Evolutionary conservation across 1,140 invertebrate species (phyloP).

Genomic region (Drosophila chauvacae): DNA sequence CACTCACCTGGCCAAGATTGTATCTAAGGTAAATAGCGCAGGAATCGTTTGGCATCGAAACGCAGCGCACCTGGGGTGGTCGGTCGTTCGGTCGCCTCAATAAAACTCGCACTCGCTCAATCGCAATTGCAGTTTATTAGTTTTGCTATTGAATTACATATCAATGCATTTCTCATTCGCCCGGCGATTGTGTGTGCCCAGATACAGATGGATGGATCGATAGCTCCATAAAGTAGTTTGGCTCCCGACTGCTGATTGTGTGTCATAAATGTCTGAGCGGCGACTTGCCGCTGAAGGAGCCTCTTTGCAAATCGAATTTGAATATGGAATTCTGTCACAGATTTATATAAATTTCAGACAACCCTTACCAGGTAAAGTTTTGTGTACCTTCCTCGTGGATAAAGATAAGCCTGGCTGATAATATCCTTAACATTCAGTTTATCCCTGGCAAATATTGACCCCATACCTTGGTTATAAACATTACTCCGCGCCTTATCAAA

Average conservation of each 20-base stretch:
- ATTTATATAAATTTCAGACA: neutral
- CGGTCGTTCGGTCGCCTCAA: constrained; percentile 28
- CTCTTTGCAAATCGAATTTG: constrained; percentile 14
- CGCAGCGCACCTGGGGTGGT: constrained; percentile 53
- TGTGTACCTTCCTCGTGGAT: neutral
- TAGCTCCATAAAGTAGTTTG: constrained; percentile 42
- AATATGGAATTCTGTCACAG: neutral
- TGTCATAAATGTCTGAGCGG: constrained; percentile 48
- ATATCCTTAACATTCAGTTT: constrained; percentile 32
- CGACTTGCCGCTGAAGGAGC: neutral
- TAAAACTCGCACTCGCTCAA: constrained; percentile 28
- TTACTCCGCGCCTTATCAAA: constrained; percentile 12
- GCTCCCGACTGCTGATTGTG: constrained; percentile 41
- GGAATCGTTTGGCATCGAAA: constrained; percentile 36
- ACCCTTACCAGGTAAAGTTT: neutral
- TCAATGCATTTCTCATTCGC: constrained; percentile 43
- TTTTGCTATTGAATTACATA: constrained; percentile 80
- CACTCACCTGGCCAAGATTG: constrained; percentile 41
- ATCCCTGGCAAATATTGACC: constrained; percentile 50
- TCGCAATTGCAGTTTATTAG: constrained; percentile 71
- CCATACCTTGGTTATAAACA: constrained; percentile 15
- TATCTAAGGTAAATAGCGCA: constrained; percentile 51
- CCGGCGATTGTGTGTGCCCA: constrained; percentile 6
- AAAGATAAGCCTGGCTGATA: constrained; percentile 8
- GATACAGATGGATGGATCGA: constrained; percentile 30